Base-by-base conservation (phyloP, 2,797 vertebrate species). In the Iguana delicatissima region DNA sequence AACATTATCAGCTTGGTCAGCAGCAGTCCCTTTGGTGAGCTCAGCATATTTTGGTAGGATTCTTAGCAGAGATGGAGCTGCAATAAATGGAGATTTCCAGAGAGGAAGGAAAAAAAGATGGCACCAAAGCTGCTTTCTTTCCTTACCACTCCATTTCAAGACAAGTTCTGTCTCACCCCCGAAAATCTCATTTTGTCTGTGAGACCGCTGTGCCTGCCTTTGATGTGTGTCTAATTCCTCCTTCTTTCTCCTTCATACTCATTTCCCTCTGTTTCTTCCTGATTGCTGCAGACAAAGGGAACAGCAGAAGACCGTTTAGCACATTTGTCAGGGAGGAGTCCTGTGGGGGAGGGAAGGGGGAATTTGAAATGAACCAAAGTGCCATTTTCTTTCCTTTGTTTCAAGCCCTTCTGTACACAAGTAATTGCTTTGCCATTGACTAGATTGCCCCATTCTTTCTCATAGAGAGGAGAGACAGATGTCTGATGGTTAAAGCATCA, bases 171-270 rank as follows among this genome's bases (percentile, higher is more conserved):
- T 74, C 69, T 35, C n/a, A 18, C 2, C 62, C 8, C 10, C 2
- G 13, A 52, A 26, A 50, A 26, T 89, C 13, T 38, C 67, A 6
- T 86, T 59, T 80, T 62, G 6, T 64, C 38, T 76, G 0, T 0
- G 0, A 42, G 38, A 35, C 42, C n/a, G 64, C 80, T 80, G 29
- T 38, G 86, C 20, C 32, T 85, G 76, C 55, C 79, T 88, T 79
- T 86, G 67, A 79, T 55, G 35, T 74, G 83, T 52, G 67, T 85
- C 92, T 73, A 85, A 93, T 64, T 74, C 35, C 72, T 89, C 35
- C 67, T 67, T 67, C 87, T 91, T 92, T 92, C 73, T 82, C 46
- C 62, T 90, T 93, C 73, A 93, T 42, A 84, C 52, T 6, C 20
- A 16, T 38, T 89, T 84, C 4, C 26, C 89, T 88, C 8, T 29